phyloP scores from a whole-genome alignment of 2,113 vertebrate genomes.

The Cyprinodon brontotheroides region DNA sequence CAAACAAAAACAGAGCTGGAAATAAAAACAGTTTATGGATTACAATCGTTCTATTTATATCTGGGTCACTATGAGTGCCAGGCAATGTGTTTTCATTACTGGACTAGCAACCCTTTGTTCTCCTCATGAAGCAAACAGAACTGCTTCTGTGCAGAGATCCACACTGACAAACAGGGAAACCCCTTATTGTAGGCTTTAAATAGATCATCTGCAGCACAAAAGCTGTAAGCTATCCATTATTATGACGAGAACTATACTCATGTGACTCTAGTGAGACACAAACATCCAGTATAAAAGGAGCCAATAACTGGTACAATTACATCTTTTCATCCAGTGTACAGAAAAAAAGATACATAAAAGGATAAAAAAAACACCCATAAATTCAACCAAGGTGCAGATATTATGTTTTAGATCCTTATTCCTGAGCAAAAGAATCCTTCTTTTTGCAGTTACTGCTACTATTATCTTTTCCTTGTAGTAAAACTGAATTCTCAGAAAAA shows the following conservation, averaged over 20 bases:
- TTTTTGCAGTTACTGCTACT: too few relatives aligned
- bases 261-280: background rate
- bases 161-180: conserved; percentile 25
- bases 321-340: background rate
- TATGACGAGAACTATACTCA: background rate
- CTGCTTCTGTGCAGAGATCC: conserved; percentile 37
- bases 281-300: background rate
- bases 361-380: background rate
- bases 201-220: conserved; percentile 20
- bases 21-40: conserved; percentile 6
- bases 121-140: conserved; percentile 39
- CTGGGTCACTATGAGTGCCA: conserved; percentile 45
- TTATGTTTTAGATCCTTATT: background rate
- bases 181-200: conserved; percentile 35
- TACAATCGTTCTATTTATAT: conserved; percentile 59
- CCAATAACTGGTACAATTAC: background rate
- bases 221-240: background rate
- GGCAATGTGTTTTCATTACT: conserved; percentile 35
- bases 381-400: too few relatives aligned
- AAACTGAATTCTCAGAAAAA: too few relatives aligned
- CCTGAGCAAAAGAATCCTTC: background rate
- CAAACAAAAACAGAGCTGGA: conserved; percentile 26
- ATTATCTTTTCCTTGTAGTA: too few relatives aligned
- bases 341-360: background rate
- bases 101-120: conserved; percentile 59